phyloP scores from a whole-genome alignment of 2,888 invertebrate species.

The Rhabditoides inermis region DNA sequence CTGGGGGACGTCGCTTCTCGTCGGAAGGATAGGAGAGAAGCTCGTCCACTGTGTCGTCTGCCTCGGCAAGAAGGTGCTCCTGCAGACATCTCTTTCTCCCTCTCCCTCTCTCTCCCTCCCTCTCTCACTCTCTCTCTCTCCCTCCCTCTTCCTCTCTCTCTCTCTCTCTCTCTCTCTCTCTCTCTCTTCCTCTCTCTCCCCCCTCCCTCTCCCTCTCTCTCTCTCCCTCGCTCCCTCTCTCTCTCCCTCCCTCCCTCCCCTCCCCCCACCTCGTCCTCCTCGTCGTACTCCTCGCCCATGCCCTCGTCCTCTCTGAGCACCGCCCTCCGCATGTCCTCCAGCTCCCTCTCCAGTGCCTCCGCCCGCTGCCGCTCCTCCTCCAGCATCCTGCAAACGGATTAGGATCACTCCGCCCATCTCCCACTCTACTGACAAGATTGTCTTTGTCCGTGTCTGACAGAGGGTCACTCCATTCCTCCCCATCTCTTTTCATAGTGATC shows the following conservation, averaged over 20 bases:
- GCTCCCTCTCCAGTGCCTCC: not conserved
- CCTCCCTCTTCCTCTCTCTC: not conserved
- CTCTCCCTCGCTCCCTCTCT: constrained; percentile 4
- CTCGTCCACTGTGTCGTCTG: no score
- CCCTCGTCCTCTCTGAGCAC: not conserved
- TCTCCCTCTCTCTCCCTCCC: not conserved
- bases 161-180: not conserved
- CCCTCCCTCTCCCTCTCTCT: constrained; percentile 1
- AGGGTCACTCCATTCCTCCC: no score
- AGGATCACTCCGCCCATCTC: not conserved
- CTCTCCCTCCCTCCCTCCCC: not conserved
- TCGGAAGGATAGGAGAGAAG: no score
- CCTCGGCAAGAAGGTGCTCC: no score
- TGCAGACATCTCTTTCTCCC: not conserved
- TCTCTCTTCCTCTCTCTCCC: constrained; percentile 3
- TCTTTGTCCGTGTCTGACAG: no score
- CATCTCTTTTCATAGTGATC: no score
- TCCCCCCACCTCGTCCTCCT: not conserved
- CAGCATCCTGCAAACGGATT: not conserved
- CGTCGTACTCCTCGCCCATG: not conserved
- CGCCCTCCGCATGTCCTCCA: not conserved
- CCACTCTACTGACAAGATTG: not conserved
- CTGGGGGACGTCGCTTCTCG: no score
- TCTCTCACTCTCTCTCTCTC: constrained; percentile 6
- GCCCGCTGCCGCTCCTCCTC: not conserved